A percentile compares a stretch with the other conserved stretches of the same genome.
Evolutionary conservation across 2,113 vertebrate species (phyloP).

Genomic region (Scalopus aquaticus): DNA sequence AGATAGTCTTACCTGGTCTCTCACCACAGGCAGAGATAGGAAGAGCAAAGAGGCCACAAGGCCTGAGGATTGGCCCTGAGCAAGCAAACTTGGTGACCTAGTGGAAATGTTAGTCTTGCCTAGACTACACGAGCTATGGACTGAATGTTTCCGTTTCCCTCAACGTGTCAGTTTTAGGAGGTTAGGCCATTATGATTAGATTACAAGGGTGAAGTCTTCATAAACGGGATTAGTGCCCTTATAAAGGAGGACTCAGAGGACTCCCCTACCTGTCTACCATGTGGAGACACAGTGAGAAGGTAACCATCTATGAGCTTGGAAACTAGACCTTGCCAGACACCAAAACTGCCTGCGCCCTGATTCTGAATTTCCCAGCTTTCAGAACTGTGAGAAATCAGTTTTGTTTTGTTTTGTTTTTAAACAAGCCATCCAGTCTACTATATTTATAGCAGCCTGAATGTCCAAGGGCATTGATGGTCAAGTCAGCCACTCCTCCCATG

Average conservation of each 20-base stretch:
- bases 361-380: not conserved
- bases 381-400: not conserved
- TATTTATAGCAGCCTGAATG: not conserved
- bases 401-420: not conserved
- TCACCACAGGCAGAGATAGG: not conserved
- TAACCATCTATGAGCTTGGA: not conserved
- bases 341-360: not conserved
- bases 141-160: not conserved
- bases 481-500: no score
- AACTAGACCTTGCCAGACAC: not conserved
- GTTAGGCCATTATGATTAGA: no score
- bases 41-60: not conserved
- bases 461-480: no score
- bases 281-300: not conserved
- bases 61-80: not conserved
- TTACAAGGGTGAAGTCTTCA: no score
- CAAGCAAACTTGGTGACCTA: rapidly evolving
- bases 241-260: no score
- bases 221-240: no score
- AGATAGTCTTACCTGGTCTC: not conserved
- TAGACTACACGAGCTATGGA: not conserved
- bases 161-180: not conserved
- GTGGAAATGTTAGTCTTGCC: no score
- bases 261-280: not conserved
- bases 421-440: not conserved